These are phyloP conservation scores for Drosophila fungiperda DNA, from an alignment of 2,888 invertebrate species.

Conservation along the genomic window DNA sequence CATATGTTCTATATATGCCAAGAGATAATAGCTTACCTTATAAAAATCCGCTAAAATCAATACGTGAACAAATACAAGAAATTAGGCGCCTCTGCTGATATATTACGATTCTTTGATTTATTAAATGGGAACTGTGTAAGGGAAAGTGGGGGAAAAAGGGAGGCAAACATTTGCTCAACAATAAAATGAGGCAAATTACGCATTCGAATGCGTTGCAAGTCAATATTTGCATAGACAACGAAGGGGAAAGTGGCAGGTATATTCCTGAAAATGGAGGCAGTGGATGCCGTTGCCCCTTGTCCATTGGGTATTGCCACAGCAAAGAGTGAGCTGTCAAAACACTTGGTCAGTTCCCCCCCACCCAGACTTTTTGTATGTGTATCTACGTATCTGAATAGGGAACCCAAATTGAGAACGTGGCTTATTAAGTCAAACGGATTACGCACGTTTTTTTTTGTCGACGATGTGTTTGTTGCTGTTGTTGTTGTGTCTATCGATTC, in stretches of 20 bases:
- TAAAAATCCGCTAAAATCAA: conserved; percentile 36
- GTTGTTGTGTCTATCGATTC: conserved; percentile 22
- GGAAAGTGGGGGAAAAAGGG: conserved; percentile 17
- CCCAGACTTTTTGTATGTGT: conserved; percentile 3
- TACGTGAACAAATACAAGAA: conserved; percentile 42
- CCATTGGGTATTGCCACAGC: not conserved
- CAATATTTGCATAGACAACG: conserved; percentile 71
- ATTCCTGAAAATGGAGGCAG: conserved; percentile 12
- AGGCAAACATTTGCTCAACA: conserved; percentile 53
- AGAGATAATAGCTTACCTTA: not conserved
- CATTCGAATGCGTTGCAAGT: conserved; percentile 58
- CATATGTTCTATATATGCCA: not conserved
- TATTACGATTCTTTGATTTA: conserved; percentile 49
- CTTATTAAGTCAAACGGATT: conserved; percentile 77
- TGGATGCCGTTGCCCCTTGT: conserved; percentile 3
- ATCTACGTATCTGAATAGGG: conserved; percentile 14
- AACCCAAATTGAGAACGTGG: conserved; percentile 68
- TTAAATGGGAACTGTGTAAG: conserved; percentile 18
- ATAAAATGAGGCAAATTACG: conserved; percentile 73
- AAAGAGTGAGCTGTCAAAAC: conserved; percentile 28
- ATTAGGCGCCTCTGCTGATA: conserved; percentile 50
- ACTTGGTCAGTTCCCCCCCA: conserved; percentile 31
- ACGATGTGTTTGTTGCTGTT: not conserved
- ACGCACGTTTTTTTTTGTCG: conserved; percentile 51
- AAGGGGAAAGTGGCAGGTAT: not conserved